Base-by-base conservation (phyloP, 2,113 vertebrate species). In the Sebastes schlegelii region DNA sequence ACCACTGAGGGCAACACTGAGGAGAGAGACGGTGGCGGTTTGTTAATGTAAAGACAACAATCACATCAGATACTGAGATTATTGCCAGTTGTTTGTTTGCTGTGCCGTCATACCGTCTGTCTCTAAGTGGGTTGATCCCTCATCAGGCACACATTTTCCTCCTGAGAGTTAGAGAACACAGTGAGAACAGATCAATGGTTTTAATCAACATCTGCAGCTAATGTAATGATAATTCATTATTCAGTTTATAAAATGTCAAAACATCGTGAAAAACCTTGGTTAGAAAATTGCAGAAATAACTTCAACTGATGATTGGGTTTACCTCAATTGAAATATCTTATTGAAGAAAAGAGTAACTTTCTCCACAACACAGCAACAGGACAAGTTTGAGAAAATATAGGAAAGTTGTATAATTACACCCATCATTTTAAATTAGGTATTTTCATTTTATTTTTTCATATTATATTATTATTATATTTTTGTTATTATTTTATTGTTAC, bases 1-100 rank as follows among this genome's bases (percentile, higher is more conserved):
- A 95, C 96, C 69, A 95, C 71, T 0, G 94, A 81, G 48, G 95
- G 93, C 23, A 96, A 91, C 19, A 90, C 97, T 98, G 91, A 46
- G 66, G 70, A 85, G 66, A 73, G 52, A 70, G 43, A 45, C 17
- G 48, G 46, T 0, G 1, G 26, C 4, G 11, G 67, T 45, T 74
- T 68, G 26, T 74, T 1, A 49, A 64, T 8, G 52, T 16, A 17
- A 72, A 67, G 21, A 58, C 51, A 23, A 55, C 5, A 52, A 19
- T 48, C 6, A 9, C 34, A 60, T 46, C 6, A 66, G 40, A 21
- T 54, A 3, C 13, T 6, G 40, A 6, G 51, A 34, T 63, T 14
- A 9, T 19, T 52, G 45, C 23, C 11, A 7, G n/a, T 13, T 23
- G n/a, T 40, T 45, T 1, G 9, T 77, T 17, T 8, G 34, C 8